Conservation (phyloP, 2,888 invertebrate genomes). For the Drosophila buzzatii region DNA sequence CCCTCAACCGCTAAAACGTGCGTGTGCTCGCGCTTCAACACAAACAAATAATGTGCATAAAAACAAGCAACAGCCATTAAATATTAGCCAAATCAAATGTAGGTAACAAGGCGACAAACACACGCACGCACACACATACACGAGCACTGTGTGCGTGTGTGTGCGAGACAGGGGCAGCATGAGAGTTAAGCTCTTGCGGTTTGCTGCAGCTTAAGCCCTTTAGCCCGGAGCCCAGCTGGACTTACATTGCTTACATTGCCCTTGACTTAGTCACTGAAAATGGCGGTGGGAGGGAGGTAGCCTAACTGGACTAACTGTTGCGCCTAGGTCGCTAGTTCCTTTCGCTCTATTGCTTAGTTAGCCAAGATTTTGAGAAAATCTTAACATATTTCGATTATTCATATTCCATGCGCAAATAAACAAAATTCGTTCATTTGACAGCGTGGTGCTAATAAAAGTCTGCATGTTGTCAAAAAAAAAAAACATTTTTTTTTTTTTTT, state of each 20-base stretch:
- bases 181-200: constrained; percentile 8
- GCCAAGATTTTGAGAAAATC: not conserved
- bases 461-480: constrained; percentile 47
- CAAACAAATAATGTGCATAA: constrained; percentile 59
- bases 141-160: not conserved
- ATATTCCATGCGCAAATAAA: constrained; percentile 24
- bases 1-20: not conserved
- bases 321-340: constrained; percentile 7
- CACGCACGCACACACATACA: constrained; percentile 19
- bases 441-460: constrained; percentile 67
- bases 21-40: constrained; percentile 20
- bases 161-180: not conserved
- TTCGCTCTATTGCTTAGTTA: not conserved
- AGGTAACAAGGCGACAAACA: constrained; percentile 39
- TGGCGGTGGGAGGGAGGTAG: not conserved
- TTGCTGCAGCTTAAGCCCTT: constrained; percentile 22
- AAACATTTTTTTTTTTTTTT: too few species aligned
- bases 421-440: constrained; percentile 43
- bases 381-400: not conserved
- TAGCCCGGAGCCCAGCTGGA: not conserved
- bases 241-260: not conserved
- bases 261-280: not conserved
- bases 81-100: constrained; percentile 65
- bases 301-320: constrained; percentile 55
- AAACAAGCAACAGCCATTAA: constrained; percentile 63